These are phyloP conservation scores for Pseudochromis fuscus DNA, from an alignment of 2,797 vertebrate genomes.

Conservation along the genomic window DNA sequence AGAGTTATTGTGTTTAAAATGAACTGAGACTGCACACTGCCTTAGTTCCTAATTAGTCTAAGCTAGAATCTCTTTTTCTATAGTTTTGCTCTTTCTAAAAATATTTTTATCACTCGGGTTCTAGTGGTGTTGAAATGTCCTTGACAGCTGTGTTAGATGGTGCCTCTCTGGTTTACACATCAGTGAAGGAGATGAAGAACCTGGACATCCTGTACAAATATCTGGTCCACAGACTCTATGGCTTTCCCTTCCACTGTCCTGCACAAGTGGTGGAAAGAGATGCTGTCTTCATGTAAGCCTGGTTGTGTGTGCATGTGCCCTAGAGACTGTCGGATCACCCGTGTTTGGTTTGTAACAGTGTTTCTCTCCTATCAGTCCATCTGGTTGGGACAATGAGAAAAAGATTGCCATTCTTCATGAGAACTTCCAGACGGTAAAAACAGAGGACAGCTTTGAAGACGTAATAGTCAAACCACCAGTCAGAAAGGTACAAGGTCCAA, in stretches of 20 bases:
- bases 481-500: slow-evolving; percentile 89
- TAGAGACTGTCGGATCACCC: background rate
- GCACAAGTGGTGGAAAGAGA: slow-evolving; percentile 98
- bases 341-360: slow-evolving; percentile 31
- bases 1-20: slow-evolving; percentile 21
- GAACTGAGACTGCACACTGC: background rate
- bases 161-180: slow-evolving; percentile 97
- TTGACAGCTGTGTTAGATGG: slow-evolving; percentile 91
- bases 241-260: slow-evolving; percentile 93
- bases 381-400: slow-evolving; percentile 99
- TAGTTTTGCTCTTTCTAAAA: background rate
- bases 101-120: background rate
- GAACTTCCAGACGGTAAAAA: slow-evolving; percentile 96
- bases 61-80: background rate
- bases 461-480: slow-evolving; percentile 96
- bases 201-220: slow-evolving; percentile 99
- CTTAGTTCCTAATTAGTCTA: background rate
- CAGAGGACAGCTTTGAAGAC: slow-evolving; percentile 95
- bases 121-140: slow-evolving; percentile 59
- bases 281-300: slow-evolving; percentile 97
- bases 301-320: background rate
- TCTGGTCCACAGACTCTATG: slow-evolving; percentile 96
- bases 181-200: slow-evolving; percentile 99
- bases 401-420: slow-evolving; percentile 98
- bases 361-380: slow-evolving; percentile 86